Base-by-base conservation (phyloP, 2,797 vertebrate species). In the Hypotaenidia philippensis region DNA sequence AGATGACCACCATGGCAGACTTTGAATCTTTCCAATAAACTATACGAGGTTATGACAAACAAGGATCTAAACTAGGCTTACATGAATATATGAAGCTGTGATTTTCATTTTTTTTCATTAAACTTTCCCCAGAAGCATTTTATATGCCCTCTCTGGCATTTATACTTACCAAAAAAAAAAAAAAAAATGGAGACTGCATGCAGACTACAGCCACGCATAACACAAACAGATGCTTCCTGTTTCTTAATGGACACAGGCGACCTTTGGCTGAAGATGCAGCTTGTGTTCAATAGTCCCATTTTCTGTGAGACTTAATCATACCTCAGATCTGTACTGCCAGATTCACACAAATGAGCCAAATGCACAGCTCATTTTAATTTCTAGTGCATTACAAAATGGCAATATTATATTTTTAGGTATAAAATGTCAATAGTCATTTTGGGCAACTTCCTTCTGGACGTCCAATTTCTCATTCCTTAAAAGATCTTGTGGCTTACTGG, bases 211-310 rank as follows among this genome's bases (percentile, higher is more conserved):
- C 72, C 83, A 84, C 53, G 44, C 85, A 72, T 76, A 93, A 92
- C 69, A 86, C 87, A 95, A 95, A 93, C 92, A 96, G 89, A 96
- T 95, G 92, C 89, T 95, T 96, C 95, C 93, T 96, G 76, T 82
- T 96, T 94, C 92, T 94, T 94, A 95, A 96, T 90, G 91, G 95
- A 94, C 87, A 93, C 4, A 5, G 82, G 56, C 4, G 15, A 96
- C 92, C 89, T 94, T 92, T 89, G 87, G 92, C 91, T 96, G 89
- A 90, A 96, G 92, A 93, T 77, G 65, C 59, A 92, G 83, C 56
- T 93, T 55, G 61, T 56, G 50, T 90, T 96, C 94, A 88, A 66
- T 86, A 90, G 91, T 68, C 56, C 52, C 82, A 90, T 95, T 95
- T 95, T 97, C 91, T 76, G 56, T 76, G 6, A 84, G 91, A 82